These are phyloP conservation scores for Leptarthrus brevirostris DNA, from an alignment of 2,888 invertebrate genomes.

Conservation along the genomic window DNA sequence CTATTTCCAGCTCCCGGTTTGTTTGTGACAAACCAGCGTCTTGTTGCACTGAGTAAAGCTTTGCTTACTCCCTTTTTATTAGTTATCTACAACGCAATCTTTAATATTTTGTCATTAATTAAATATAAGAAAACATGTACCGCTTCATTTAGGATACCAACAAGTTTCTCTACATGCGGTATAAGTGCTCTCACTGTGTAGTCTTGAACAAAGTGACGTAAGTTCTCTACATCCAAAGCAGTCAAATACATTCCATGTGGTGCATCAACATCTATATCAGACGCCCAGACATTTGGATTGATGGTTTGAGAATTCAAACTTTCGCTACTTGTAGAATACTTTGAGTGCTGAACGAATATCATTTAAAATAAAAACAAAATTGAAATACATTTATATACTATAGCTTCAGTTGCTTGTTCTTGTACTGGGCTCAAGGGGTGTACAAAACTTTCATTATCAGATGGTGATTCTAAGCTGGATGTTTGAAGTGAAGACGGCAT, in stretches of 20 bases:
- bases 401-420: constrained; percentile 72
- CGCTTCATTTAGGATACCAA: constrained; percentile 81
- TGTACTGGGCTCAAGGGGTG: constrained; percentile 83
- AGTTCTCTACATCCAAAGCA: constrained; percentile 84
- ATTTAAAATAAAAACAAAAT: not conserved
- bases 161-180: constrained; percentile 92
- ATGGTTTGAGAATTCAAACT: constrained; percentile 69
- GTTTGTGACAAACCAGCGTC: constrained; percentile 93
- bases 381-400: constrained; percentile 59
- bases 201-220: constrained; percentile 86
- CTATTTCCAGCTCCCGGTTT: constrained; percentile 81
- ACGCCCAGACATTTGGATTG: constrained; percentile 72
- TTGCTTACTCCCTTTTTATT: constrained; percentile 93
- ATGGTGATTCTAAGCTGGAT: constrained; percentile 58
- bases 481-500: constrained; percentile 64
- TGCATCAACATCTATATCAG: constrained; percentile 69
- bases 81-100: constrained; percentile 70
- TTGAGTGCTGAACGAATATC: too few relatives aligned
- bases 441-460: constrained; percentile 67
- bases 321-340: constrained; percentile 70
- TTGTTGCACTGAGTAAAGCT: constrained; percentile 92
- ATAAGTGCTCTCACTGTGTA: constrained; percentile 87
- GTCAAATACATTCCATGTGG: constrained; percentile 82
- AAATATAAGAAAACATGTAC: constrained; percentile 64
- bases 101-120: constrained; percentile 26